Evolutionary conservation across 2,888 invertebrate genomes (phyloP).

Genomic region (Muschampia plurimacula): DNA sequence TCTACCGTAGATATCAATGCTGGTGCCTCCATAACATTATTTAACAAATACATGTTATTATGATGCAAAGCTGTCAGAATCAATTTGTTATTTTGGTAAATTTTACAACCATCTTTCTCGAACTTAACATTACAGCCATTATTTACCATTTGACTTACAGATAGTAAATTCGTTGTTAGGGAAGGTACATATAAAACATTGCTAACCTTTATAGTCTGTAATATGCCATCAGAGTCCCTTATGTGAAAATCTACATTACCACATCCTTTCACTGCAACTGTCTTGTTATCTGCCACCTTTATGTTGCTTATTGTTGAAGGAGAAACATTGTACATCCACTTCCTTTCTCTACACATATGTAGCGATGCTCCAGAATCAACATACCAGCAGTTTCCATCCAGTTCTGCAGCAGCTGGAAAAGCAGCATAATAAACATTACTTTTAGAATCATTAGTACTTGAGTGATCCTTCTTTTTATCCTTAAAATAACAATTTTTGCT

Average conservation of each 20-base stretch:
- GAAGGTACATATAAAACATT: no score
- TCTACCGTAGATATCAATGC: no score
- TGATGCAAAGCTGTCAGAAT: background rate
- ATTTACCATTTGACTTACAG: background rate
- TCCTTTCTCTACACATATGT: background rate
- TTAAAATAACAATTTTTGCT: no score
- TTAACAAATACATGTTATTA: background rate
- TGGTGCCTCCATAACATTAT: background rate
- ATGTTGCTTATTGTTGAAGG: background rate
- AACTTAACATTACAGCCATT: background rate
- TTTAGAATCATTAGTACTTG: no score
- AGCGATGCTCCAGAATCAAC: conserved; percentile 5
- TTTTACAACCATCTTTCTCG: conserved; percentile 2
- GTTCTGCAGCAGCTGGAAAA: no score
- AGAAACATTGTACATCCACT: conserved; percentile 4
- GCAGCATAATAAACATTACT: no score
- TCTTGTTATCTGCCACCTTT: background rate
- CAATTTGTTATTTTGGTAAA: background rate
- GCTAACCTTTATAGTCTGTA: no score
- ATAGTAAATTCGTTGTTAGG: no score
- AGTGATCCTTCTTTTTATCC: no score
- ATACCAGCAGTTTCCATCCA: background rate
- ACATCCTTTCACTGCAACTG: no score
- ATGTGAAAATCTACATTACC: no score
- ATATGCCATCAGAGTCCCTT: no score